phyloP scores from a whole-genome alignment of 2,888 invertebrate species.

The Tenthredo livida region DNA sequence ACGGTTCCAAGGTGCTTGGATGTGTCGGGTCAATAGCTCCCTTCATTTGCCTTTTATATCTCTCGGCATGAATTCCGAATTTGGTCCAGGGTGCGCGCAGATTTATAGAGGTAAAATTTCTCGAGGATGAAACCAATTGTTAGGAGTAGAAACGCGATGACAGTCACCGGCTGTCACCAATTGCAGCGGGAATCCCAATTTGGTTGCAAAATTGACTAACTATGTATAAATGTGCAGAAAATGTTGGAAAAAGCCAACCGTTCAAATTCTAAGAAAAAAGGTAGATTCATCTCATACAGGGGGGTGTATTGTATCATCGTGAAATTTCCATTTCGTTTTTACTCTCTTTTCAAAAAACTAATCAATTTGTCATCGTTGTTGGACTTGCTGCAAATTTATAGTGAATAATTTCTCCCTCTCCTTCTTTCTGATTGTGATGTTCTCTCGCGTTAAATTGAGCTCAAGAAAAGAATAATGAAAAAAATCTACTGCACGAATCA shows the following conservation, averaged over 20 bases:
- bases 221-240: neutral
- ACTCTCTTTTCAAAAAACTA: neutral
- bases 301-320: neutral
- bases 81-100: constrained; percentile 17
- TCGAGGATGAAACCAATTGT: constrained; percentile 18
- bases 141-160: neutral
- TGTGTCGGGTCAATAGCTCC: constrained; percentile 44
- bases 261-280: neutral
- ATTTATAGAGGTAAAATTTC: constrained; percentile 37
- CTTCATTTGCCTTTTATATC: constrained; percentile 42
- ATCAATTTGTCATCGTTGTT: neutral
- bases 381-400: neutral
- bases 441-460: neutral
- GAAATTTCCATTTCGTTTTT: neutral
- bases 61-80: constrained; percentile 34
- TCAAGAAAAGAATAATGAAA: neutral
- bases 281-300: neutral
- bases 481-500: constrained; percentile 15
- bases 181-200: neutral
- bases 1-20: constrained; percentile 25
- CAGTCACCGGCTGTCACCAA: constrained; percentile 25
- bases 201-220: constrained; percentile 23
- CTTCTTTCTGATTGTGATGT: neutral
- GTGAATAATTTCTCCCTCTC: neutral
- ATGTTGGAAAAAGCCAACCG: neutral